Conservation (phyloP, 1,140 invertebrate genomes). For the Papilio glaucus region DNA sequence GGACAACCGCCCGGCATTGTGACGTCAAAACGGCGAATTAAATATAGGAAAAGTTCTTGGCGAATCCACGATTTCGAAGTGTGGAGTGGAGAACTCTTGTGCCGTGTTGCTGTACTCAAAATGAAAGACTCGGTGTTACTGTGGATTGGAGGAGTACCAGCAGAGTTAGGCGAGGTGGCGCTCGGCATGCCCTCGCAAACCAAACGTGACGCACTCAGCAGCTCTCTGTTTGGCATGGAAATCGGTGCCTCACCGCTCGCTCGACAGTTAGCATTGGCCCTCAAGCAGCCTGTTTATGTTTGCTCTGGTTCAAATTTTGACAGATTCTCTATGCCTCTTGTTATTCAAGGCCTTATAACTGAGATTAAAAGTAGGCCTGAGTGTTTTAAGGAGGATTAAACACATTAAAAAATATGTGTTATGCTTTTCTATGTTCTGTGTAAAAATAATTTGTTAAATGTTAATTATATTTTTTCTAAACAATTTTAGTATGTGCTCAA, state of each 20-base stretch:
- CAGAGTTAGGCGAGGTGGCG: constrained; percentile 48
- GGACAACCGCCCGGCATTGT: constrained; percentile 32
- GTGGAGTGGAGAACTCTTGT: constrained; percentile 53
- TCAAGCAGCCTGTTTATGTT: constrained; percentile 45
- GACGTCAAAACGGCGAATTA: constrained; percentile 49
- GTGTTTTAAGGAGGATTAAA: constrained; percentile 37
- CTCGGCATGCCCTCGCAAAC: constrained; percentile 46
- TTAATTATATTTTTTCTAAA: no score
- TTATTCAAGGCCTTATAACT: constrained; percentile 47
- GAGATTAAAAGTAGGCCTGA: constrained; percentile 47
- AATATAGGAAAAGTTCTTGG: constrained; percentile 54
- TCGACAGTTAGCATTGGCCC: constrained; percentile 43
- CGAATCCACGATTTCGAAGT: constrained; percentile 54
- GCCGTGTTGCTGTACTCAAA: constrained; percentile 47
- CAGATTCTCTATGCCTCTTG: constrained; percentile 49
- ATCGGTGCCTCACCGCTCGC: constrained; percentile 44
- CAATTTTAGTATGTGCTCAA: no score
- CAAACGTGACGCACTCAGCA: constrained; percentile 41
- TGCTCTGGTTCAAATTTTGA: constrained; percentile 49
- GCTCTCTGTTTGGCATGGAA: constrained; percentile 41
- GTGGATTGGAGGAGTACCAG: constrained; percentile 53
- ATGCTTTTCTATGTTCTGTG: no score
- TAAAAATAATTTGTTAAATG: no score
- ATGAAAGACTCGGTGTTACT: constrained; percentile 51
- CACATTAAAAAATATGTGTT: not conserved